Conservation (phyloP, 2,888 invertebrate species). For the Drosophila mayaguana region DNA sequence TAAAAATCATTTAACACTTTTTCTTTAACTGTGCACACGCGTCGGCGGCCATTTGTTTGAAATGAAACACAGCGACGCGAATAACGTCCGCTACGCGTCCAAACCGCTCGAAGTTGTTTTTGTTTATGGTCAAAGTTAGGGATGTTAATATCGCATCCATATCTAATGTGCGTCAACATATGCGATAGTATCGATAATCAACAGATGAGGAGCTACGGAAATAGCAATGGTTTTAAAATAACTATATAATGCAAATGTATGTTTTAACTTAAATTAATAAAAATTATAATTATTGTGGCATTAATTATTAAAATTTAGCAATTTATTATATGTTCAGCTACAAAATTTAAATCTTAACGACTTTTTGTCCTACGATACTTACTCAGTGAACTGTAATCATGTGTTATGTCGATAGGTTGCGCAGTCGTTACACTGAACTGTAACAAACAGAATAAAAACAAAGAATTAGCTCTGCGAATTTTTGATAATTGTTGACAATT, state of each 20-base stretch:
- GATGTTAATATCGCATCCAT: slow-evolving; percentile 29
- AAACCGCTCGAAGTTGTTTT: slow-evolving; percentile 58
- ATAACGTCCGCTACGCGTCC: slow-evolving; percentile 52
- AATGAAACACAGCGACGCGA: slow-evolving; percentile 45
- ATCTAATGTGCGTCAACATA: slow-evolving; percentile 1
- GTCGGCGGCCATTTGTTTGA: slow-evolving; percentile 68
- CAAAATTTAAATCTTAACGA: neutral
- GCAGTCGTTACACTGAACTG: slow-evolving; percentile 21
- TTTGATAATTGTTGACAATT: neutral
- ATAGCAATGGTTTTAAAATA: neutral
- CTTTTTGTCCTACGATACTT: neutral
- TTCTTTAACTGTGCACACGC: slow-evolving; percentile 36
- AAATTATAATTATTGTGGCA: neutral
- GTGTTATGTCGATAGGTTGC: neutral
- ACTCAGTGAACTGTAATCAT: neutral
- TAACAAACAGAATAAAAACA: slow-evolving; percentile 21
- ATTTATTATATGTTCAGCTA: neutral
- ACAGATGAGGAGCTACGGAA: neutral
- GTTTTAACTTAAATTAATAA: neutral
- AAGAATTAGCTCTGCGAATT: slow-evolving; percentile 7
- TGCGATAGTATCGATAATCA: slow-evolving; percentile 13
- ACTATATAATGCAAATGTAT: neutral
- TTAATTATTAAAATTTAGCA: too few species aligned
- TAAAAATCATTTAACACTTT: slow-evolving; percentile 34
- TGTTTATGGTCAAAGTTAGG: slow-evolving; percentile 53